Base-by-base conservation (phyloP, 2,797 vertebrate genomes). In the Enteromius argenteus region DNA sequence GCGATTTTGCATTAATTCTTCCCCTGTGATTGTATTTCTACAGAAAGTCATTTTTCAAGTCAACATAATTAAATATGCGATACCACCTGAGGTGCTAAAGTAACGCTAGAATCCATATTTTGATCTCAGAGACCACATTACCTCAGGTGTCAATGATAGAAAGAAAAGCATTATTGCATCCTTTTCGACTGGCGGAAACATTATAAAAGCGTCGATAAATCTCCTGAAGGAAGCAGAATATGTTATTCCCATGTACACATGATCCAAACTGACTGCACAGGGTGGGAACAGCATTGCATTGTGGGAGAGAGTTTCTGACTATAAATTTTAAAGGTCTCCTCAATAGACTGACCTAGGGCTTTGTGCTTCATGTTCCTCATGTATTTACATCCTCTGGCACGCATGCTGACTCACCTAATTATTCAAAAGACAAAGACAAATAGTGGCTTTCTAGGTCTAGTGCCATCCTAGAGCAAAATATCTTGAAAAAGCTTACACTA, bases 1-100 rank as follows among this genome's bases (percentile, higher is more conserved):
- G 90, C 87, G 15, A 32, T 84, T 84, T 30, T 66, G 87, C 87
- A 88, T 92, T 90, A 44, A 84, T 68, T 88, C 87, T 89, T 91
- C 64, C 67, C 53, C 84, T 88, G 89, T 89, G 88, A 90, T 91
- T 89, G 79, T 35, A 82, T 83, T 87, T 86, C 68, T 42, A 74
- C 46, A 81, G 53, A 69, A 79, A 84, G 67, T 85, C 30, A 85
- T 77, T 87, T 87, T 80, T 82, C 71, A 51, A 80, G 86, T 44
- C 46, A 37, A n/a, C 64, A 85, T 84, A 84, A 87, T 84, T 80
- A 86, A 84, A 83, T 84, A 49, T 83, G 39, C 30, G 35, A 79
- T 86, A 77, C 73, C 67, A 79, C 75, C 79, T 13, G 62, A 73
- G 79, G 82, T 3, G n/a, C 15, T 62, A 27, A 64, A 49, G 83